phyloP scores from a whole-genome alignment of 1,140 invertebrate genomes.

The Heliconius himera region DNA sequence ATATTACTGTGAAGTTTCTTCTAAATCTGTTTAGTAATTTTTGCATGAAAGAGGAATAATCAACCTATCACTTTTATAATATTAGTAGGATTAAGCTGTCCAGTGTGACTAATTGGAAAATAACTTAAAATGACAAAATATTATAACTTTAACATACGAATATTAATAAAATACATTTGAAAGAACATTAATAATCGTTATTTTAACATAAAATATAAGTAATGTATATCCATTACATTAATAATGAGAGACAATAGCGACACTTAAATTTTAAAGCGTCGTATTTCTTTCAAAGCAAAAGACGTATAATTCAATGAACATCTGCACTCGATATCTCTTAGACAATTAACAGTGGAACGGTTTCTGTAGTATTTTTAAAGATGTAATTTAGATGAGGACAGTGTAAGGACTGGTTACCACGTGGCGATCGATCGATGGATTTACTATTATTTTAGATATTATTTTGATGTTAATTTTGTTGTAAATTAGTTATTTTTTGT shows the following conservation, averaged over 20 bases:
- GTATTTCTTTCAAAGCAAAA: conserved; percentile 70
- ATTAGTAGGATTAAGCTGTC: not conserved
- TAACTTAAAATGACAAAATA: not conserved
- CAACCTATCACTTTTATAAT: too few species aligned
- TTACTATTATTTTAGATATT: not conserved
- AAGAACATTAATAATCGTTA: not conserved
- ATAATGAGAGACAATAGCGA: conserved; percentile 34
- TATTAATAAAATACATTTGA: not conserved
- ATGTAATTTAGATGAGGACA: conserved; percentile 58
- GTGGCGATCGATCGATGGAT: conserved; percentile 25
- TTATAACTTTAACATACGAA: not conserved
- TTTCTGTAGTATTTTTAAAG: conserved; percentile 68
- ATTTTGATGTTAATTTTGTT: not conserved
- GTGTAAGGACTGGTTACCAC: conserved; percentile 37
- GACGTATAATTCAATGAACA: conserved; percentile 72
- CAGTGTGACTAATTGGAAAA: not conserved
- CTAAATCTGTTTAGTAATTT: too few species aligned
- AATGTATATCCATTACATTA: not conserved
- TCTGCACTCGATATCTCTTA: conserved; percentile 76
- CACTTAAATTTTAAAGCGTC: conserved; percentile 56
- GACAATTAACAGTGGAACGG: conserved; percentile 74
- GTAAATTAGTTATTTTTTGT: not conserved
- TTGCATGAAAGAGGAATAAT: too few species aligned
- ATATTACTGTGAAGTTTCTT: too few species aligned
- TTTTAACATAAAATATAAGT: not conserved